A percentile compares a stretch with the other conserved stretches of the same genome.
Conservation (phyloP, 2,113 vertebrate species). For the Heterochromis multidens region DNA sequence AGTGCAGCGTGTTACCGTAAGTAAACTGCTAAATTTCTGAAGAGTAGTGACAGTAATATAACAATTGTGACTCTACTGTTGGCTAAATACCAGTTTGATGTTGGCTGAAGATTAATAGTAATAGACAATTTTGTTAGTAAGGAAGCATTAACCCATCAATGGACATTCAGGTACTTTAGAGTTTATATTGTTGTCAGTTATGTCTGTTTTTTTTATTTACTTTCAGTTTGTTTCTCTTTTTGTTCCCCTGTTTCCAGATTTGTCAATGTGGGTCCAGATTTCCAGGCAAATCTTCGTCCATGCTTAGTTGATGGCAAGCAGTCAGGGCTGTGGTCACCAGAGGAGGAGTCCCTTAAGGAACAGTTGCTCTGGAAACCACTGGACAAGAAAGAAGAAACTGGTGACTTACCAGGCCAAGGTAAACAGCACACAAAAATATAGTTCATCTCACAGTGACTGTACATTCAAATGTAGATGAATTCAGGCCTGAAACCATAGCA, state of each 20-base stretch:
- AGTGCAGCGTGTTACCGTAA: constrained; percentile 36
- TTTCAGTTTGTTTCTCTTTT: neutral
- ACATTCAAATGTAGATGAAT: rapidly evolving
- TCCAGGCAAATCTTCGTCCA: constrained; percentile 73
- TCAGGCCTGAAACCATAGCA: neutral
- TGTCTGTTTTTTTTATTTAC: neutral
- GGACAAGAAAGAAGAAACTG: constrained; percentile 47
- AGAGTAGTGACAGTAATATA: neutral
- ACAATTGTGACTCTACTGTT: neutral
- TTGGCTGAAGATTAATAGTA: neutral
- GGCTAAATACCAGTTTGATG: neutral
- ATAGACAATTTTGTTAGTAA: neutral
- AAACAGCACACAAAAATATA: neutral
- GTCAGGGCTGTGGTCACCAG: neutral
- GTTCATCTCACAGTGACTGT: neutral
- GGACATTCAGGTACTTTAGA: neutral
- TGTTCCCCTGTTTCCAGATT: constrained; percentile 29
- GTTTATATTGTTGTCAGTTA: neutral
- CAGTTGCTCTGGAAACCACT: constrained; percentile 77
- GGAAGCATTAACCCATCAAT: neutral
- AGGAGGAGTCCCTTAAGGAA: constrained; percentile 43
- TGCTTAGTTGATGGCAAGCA: neutral
- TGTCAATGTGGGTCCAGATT: constrained; percentile 73
- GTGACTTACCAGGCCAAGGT: constrained; percentile 65
- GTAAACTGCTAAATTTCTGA: neutral